Conservation (phyloP, 1,140 invertebrate genomes). For the Diuraphis noxia region DNA sequence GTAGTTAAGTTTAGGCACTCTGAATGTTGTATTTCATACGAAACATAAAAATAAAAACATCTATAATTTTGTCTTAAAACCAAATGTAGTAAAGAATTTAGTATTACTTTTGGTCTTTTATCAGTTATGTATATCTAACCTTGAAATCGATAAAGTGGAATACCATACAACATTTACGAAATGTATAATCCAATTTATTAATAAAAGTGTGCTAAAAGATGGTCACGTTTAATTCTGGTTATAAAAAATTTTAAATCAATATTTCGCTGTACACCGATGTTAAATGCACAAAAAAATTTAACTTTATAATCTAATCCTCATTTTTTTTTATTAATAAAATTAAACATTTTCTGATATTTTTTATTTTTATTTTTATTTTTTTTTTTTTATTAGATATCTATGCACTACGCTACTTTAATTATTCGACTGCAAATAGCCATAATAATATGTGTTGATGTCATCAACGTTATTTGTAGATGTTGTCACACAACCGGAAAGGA, state of each 20-base stretch:
- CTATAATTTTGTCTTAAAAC: neutral
- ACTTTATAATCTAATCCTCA: neutral
- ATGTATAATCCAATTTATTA: neutral
- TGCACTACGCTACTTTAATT: neutral
- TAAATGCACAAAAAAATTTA: neutral
- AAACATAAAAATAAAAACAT: neutral
- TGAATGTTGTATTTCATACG: neutral
- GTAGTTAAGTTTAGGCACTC: neutral
- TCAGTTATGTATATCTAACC: neutral
- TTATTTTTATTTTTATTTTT: neutral
- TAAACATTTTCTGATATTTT: neutral
- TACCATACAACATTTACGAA: neutral
- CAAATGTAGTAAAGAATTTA: neutral
- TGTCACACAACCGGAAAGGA: constrained; percentile 18
- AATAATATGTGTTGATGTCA: constrained; percentile 1
- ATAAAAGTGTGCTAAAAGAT: neutral
- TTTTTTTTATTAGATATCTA: neutral
- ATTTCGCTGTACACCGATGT: neutral
- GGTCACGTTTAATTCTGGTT: neutral
- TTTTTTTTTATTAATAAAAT: neutral
- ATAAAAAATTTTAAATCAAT: neutral
- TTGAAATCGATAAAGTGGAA: neutral
- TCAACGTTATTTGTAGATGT: constrained; percentile 40
- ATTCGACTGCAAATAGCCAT: constrained; percentile 29
- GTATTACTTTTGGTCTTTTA: neutral